phyloP scores from a whole-genome alignment of 2,888 invertebrate species.

The Adineta ricciae region DNA sequence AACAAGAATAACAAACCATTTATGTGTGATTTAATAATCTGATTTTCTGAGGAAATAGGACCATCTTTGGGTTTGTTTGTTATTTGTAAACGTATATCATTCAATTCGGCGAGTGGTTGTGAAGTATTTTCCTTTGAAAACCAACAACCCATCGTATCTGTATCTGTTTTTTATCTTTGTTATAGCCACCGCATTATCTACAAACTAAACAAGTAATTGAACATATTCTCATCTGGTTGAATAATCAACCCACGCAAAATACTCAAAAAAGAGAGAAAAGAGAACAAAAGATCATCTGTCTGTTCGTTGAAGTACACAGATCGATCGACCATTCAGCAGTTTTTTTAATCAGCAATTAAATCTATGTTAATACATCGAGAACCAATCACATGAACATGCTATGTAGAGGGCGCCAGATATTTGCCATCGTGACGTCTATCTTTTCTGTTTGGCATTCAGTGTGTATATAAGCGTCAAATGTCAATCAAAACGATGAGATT shows the following conservation, averaged over 20 bases:
- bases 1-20: neutral
- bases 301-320: neutral
- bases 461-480: too few relatives aligned
- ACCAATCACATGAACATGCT: neutral
- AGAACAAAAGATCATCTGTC: neutral
- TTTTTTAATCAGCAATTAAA: neutral
- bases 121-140: neutral
- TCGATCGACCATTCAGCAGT: neutral
- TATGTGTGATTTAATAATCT: neutral
- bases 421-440: neutral
- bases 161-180: neutral
- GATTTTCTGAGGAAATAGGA: neutral
- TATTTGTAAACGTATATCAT: neutral
- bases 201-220: neutral
- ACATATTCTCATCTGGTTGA: neutral
- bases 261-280: neutral
- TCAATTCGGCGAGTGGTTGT: neutral
- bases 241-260: neutral
- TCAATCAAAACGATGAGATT: neutral
- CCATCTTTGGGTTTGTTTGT: neutral
- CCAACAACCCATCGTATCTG: neutral
- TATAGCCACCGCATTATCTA: neutral
- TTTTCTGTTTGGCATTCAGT: too few relatives aligned
- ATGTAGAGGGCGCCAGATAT: neutral
- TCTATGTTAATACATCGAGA: neutral